phyloP scores from a whole-genome alignment of 2,113 vertebrate species.

The Capra hircus region DNA sequence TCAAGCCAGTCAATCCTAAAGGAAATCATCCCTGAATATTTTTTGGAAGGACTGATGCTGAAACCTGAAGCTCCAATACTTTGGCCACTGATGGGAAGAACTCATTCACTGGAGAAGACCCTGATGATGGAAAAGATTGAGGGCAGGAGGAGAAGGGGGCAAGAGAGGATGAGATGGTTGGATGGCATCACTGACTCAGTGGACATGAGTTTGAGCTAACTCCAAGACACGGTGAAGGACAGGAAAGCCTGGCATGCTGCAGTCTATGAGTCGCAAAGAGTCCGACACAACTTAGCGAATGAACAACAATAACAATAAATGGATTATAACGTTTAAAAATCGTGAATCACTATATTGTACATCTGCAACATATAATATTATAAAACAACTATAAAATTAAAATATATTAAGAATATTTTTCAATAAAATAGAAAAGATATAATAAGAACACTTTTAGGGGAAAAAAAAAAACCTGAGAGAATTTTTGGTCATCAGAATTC shows the following conservation, averaged over 20 bases:
- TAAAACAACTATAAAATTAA: neutral
- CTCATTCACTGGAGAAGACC: neutral
- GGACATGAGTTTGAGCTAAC: neutral
- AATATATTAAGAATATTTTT: neutral
- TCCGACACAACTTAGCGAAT: neutral
- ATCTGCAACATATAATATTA: neutral
- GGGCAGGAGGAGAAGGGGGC: neutral
- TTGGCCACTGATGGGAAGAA: neutral
- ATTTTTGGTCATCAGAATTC: neutral
- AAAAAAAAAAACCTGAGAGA: neutral
- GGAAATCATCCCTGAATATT: neutral
- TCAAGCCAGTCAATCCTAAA: neutral
- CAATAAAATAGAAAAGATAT: neutral
- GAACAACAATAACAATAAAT: neutral
- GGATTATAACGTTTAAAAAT: neutral
- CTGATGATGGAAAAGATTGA: neutral
- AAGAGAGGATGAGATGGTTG: neutral
- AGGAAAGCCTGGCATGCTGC: neutral
- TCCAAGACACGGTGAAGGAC: neutral
- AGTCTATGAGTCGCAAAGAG: neutral
- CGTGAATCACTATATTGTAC: neutral
- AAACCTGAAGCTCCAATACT: neutral
- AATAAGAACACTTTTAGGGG: neutral
- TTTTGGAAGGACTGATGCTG: neutral
- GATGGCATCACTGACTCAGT: neutral